Evolutionary conservation across 2,113 vertebrate genomes (phyloP), one percentile per base, ranked within the genome.

Genomic region (Cnemophilus loriae): DNA sequence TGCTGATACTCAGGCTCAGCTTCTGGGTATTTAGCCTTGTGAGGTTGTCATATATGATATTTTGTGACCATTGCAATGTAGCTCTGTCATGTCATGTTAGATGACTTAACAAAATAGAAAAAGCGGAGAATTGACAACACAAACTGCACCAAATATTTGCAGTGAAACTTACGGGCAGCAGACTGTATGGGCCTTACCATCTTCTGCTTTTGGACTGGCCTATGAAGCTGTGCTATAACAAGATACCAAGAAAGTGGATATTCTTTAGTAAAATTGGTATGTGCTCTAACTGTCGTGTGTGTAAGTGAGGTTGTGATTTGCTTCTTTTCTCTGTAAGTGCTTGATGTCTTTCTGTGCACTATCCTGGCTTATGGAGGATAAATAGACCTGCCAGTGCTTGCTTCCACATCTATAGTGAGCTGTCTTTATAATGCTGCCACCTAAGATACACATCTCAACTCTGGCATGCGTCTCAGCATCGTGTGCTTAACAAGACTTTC

Each of bases 1-100:
- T 96, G 96, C 91, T 97, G 97, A 97, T 97, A 94, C 82, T 92
- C 76, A 17, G 57, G 96, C 95, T 97, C 91, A 95, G 88, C 95
- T 95, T 73, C 93, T 95, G 95, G 97, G 95, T 92, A 91, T 92
- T 96, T 87, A 92, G 92, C 96, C 94, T 90, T 81, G 71, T 76
- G 89, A 96, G 92, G 94, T 77, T 96, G 91, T 97, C 96, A 96
- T 92, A n/a, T 68, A 84, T 76, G 92, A 94, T 95, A 87, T 96
- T 97, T 94, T 96, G 77, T 91, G 69, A 92, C 94, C 87, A 88
- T 18, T 63, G 81, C 80, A 94, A 75, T 68, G 82, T 83, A 97
- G 87, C 84, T 59, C 75, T 93, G 88, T 94, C 95, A 61, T 65
- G 33, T 91, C 95, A 87, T 0, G 5, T 95, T 95, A 97, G 90